Percentiles rank a stretch among this genome's conserved stretches.
These are phyloP conservation scores for Chloropsis cyanopogon DNA, from an alignment of 2,113 vertebrate genomes.

Conservation along the genomic window DNA sequence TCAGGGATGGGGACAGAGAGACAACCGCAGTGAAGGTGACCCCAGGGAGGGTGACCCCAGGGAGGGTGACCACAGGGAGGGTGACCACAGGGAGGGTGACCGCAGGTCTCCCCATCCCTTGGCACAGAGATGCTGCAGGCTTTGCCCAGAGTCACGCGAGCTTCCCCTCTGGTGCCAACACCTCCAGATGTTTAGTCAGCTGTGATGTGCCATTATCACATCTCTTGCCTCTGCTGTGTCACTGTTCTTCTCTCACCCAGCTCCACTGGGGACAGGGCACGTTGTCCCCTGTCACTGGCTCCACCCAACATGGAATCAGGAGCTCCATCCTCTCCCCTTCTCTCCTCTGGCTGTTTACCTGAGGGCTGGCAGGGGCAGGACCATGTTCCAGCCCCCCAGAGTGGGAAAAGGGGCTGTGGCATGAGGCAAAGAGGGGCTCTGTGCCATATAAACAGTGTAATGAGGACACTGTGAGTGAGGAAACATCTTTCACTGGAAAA, in stretches of 20 bases:
- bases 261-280: neutral
- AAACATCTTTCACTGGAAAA: neutral
- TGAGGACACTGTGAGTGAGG: neutral
- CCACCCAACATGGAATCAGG: rapidly evolving
- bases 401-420: neutral
- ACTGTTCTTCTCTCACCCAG: neutral
- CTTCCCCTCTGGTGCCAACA: neutral
- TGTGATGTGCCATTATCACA: neutral
- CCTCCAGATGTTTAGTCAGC: neutral
- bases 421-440: neutral
- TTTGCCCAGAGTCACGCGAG: rapidly evolving
- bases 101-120: neutral
- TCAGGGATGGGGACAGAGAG: rapidly evolving
- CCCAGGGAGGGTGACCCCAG: neutral
- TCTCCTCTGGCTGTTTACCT: neutral
- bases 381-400: neutral
- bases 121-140: neutral
- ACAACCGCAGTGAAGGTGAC: neutral
- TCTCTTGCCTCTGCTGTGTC: neutral
- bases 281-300: neutral
- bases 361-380: neutral
- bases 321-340: neutral
- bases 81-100: neutral
- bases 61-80: neutral
- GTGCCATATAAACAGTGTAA: neutral